Percentiles rank a stretch among this genome's conserved stretches.
Conservation (phyloP, 2,797 vertebrate species). For the Neostethus bicornis region DNA sequence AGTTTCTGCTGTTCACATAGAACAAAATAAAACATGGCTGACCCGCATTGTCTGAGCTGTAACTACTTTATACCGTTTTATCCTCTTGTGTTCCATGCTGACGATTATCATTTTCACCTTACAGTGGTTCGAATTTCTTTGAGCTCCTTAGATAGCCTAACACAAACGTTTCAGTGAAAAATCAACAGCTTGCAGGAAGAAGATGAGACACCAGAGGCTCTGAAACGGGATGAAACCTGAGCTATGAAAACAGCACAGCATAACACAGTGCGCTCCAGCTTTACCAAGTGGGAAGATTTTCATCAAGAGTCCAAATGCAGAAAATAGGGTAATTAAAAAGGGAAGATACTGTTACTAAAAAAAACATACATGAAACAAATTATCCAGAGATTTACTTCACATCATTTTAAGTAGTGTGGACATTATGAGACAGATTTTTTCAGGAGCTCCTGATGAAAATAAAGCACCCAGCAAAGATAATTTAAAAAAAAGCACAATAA, state of each 20-base stretch:
- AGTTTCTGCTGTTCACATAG: conserved; percentile 3
- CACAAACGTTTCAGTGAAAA: conserved; percentile 54
- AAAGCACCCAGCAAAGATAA: too few relatives aligned
- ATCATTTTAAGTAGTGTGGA: background rate
- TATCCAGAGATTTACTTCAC: background rate
- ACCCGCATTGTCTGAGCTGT: conserved; percentile 21
- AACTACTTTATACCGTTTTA: conserved; percentile 23
- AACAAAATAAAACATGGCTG: conserved; percentile 10
- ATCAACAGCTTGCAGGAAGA: conserved; percentile 65
- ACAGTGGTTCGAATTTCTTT: conserved; percentile 37
- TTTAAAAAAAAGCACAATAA: too few relatives aligned
- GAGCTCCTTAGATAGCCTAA: conserved; percentile 34
- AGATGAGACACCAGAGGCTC: conserved; percentile 62
- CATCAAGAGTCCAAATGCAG: conserved; percentile 45
- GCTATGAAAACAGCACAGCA: conserved; percentile 61
- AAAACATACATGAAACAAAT: conserved; percentile 17
- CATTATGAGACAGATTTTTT: too few relatives aligned
- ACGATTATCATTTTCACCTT: conserved; percentile 14
- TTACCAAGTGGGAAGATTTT: conserved; percentile 52
- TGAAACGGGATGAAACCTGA: conserved; percentile 59
- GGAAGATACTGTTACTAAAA: conserved; percentile 41
- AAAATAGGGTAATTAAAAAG: conserved; percentile 31
- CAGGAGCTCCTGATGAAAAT: too few relatives aligned
- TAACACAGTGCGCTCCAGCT: conserved; percentile 37
- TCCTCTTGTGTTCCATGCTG: conserved; percentile 16